Base-by-base conservation (phyloP, 2,113 vertebrate genomes). In the Sinocyclocheilus grahami region DNA sequence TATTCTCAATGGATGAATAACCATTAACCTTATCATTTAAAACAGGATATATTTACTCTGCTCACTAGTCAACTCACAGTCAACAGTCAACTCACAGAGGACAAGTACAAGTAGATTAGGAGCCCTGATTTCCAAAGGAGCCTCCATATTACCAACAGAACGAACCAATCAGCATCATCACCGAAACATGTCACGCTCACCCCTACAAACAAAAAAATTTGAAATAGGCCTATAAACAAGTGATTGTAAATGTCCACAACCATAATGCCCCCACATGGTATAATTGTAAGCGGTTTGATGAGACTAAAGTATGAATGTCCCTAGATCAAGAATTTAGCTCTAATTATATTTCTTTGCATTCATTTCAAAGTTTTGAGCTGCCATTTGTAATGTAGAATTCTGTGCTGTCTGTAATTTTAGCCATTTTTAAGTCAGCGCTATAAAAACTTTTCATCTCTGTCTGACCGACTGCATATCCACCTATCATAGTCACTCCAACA, bases 31-130 rank as follows among this genome's bases (percentile, higher is more conserved):
- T 39, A 12, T 62, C 2, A 79, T 79, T 39, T 58, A 39, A 79
- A 79, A 79, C 27, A 78, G 77, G 53, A 16, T 33, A 6, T 39
- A 39, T 8, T 62, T 60, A 16, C 12, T 63, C 37, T 65, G 78
- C 72, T 63, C 37, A 81, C 5, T n/a, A 46, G 37, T 65, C 58
- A 81, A 65, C 78, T 81, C 58, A 65, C 22, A 81, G 78, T 27
- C 27, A 27, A 63, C 22, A 42, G 58, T 81, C 58, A 81, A 65
- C 78, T 81, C 58, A 65, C 22, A 81, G 78, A 65, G 78, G 78
- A 81, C 78, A 81, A 63, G 58, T 27, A 65, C 78, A 42, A 63
- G 78, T 63, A 2, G 33, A 33, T 24, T 12, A 42, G 22, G 58
- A 63, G 60, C 78, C 55, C 58, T 62, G 11, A 63, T 16, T 24